phyloP scores from a whole-genome alignment of 2,888 invertebrate species.

The Augiades crinisus region DNA sequence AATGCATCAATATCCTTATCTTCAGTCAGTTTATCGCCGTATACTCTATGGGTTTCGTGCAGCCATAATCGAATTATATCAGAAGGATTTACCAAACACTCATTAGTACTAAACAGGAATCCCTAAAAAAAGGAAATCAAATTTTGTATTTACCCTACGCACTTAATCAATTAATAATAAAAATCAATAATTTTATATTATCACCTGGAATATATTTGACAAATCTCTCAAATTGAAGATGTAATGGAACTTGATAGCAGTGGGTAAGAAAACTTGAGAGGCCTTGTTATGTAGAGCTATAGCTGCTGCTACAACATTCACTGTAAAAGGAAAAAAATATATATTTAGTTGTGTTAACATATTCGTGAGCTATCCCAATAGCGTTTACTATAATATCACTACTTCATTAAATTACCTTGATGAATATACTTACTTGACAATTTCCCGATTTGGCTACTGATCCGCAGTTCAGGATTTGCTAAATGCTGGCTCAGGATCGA shows the following conservation, averaged over 20 bases:
- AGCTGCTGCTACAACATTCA: slow-evolving; percentile 90
- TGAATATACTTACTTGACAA: slow-evolving; percentile 75
- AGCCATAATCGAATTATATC: slow-evolving; percentile 95
- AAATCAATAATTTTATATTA: neutral
- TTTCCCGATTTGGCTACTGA: slow-evolving; percentile 85
- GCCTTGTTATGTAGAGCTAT: slow-evolving; percentile 93
- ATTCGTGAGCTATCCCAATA: too few relatives aligned
- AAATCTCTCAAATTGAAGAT: slow-evolving; percentile 97
- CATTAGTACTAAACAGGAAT: slow-evolving; percentile 93
- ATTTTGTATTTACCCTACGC: neutral
- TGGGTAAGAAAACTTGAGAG: slow-evolving; percentile 94
- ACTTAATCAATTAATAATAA: too few relatives aligned
- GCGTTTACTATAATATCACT: too few relatives aligned
- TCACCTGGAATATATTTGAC: slow-evolving; percentile 96
- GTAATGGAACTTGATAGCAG: slow-evolving; percentile 98
- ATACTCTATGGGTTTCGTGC: slow-evolving; percentile 96
- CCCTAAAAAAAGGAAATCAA: slow-evolving; percentile 82
- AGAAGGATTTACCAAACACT: slow-evolving; percentile 89
- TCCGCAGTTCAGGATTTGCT: slow-evolving; percentile 90
- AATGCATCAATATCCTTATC: slow-evolving; percentile 96
- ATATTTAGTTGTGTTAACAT: neutral
- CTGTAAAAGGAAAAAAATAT: slow-evolving; percentile 43
- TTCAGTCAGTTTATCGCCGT: slow-evolving; percentile 95
- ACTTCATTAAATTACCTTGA: too few relatives aligned
- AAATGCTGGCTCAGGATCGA: slow-evolving; percentile 94